phyloP scores from a whole-genome alignment of 2,113 vertebrate species.

The Chiloscyllium plagiosum region DNA sequence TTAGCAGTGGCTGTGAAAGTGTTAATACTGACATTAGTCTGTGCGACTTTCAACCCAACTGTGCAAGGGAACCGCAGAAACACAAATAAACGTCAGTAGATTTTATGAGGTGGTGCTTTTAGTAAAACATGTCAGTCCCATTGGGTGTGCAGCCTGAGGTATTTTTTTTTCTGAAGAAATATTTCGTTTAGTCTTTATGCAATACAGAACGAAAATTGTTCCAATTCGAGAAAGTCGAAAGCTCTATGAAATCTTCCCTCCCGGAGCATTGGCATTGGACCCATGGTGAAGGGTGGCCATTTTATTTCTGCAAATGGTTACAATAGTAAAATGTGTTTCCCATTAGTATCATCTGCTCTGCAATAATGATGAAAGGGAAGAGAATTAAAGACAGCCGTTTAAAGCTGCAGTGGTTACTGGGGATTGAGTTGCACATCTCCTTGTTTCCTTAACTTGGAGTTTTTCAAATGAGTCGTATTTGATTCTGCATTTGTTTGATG shows the following conservation, averaged over 20 bases:
- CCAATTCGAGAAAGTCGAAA: neutral
- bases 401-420: neutral
- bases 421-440: neutral
- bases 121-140: neutral
- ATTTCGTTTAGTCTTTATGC: neutral
- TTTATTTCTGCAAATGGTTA: neutral
- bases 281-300: neutral
- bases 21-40: conserved; percentile 3
- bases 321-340: conserved; percentile 3
- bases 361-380: conserved; percentile 5
- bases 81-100: conserved; percentile 7
- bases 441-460: neutral
- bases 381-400: conserved; percentile 11
- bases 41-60: neutral
- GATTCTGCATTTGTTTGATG: neutral
- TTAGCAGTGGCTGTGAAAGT: neutral
- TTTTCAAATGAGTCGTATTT: neutral
- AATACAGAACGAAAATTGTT: neutral
- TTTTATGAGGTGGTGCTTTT: conserved; percentile 34
- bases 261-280: neutral
- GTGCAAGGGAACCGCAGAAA: neutral
- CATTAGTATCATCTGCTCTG: conserved; percentile 24
- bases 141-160: neutral
- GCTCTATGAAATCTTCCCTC: neutral
- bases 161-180: neutral